Evolutionary conservation across 2,113 vertebrate species (phyloP).

Genomic region (Marmota flaviventris): DNA sequence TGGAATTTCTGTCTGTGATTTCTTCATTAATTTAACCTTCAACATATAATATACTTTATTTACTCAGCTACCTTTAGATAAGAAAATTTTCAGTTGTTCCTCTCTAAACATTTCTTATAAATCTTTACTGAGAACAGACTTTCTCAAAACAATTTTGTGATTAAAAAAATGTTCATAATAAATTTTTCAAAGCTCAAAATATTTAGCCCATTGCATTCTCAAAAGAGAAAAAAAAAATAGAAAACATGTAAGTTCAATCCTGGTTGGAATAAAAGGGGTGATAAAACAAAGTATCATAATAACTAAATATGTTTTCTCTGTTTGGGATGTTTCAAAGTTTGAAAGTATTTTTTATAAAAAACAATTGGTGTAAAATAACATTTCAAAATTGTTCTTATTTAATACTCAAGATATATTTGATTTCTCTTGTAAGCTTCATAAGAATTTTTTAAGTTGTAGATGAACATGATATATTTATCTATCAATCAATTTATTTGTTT

Average conservation of each 20-base stretch:
- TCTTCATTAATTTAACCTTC: neutral
- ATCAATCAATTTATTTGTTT: no score
- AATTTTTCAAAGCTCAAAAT: neutral
- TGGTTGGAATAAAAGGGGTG: fast-evolving
- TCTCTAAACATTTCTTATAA: neutral
- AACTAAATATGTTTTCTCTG: neutral
- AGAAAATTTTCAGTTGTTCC: neutral
- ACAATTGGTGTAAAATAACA: neutral
- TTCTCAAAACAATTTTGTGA: neutral
- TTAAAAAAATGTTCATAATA: neutral
- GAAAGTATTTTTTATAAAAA: neutral
- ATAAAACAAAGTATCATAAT: neutral
- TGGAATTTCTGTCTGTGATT: neutral
- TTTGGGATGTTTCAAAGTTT: conserved; percentile 25
- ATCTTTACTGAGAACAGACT: neutral
- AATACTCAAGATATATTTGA: neutral
- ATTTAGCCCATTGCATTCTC: neutral
- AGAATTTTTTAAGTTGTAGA: neutral
- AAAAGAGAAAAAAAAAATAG: neutral
- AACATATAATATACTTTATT: neutral
- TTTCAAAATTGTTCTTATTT: neutral
- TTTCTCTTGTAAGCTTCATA: neutral
- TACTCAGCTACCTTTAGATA: neutral
- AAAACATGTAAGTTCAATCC: neutral
- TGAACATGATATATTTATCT: no score